Evolutionary conservation across 1,140 invertebrate genomes (phyloP).

Genomic region (Gonioctena quinquepunctata): DNA sequence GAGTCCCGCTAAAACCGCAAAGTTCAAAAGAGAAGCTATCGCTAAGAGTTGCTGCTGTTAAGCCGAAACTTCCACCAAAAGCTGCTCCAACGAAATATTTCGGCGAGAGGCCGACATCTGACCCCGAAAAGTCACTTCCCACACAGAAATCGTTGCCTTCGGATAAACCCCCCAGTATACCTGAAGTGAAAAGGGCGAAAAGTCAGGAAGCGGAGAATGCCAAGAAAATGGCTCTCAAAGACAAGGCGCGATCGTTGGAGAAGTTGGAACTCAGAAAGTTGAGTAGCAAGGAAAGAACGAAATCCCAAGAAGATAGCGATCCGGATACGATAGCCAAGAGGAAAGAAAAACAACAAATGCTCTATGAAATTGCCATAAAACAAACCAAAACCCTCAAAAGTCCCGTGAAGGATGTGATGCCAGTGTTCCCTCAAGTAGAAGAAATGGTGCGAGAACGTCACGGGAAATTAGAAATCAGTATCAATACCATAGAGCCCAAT

Average conservation of each 20-base stretch:
- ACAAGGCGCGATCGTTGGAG: constrained; percentile 68
- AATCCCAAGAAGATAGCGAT: constrained; percentile 70
- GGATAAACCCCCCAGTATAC: constrained; percentile 58
- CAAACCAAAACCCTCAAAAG: constrained; percentile 71
- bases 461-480: constrained; percentile 54
- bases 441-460: constrained; percentile 59
- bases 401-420: constrained; percentile 68
- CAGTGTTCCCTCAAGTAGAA: constrained; percentile 69
- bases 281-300: constrained; percentile 68
- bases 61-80: constrained; percentile 18
- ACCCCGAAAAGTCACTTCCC: not conserved
- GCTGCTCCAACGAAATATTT: not conserved
- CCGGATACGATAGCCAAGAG: constrained; percentile 69
- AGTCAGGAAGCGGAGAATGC: constrained; percentile 65
- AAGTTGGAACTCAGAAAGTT: constrained; percentile 64
- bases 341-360: constrained; percentile 70
- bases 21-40: constrained; percentile 4
- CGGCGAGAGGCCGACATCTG: constrained; percentile 18
- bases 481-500: constrained; percentile 52
- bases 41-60: not conserved
- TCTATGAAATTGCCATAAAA: constrained; percentile 71
- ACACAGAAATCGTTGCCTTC: constrained; percentile 54
- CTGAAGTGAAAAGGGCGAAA: constrained; percentile 65
- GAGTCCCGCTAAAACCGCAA: constrained; percentile 16
- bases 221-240: constrained; percentile 61